Evolutionary conservation across 2,888 invertebrate genomes (phyloP), one percentile per base, ranked within the genome.

Genomic region (Eilema caniola): DNA sequence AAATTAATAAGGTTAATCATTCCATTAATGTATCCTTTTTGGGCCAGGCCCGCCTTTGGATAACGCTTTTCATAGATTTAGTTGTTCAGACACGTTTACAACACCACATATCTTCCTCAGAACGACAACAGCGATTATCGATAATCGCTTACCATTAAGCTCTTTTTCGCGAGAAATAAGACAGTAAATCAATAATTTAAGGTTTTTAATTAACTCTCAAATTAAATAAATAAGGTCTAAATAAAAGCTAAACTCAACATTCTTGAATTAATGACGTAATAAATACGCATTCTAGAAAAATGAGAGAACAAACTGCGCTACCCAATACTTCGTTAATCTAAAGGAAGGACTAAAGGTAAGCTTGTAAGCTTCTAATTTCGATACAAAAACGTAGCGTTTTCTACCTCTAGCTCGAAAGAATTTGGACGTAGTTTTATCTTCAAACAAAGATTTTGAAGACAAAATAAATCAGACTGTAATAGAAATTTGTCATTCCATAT

Each of bases 291-390:
- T 33, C 16, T n/a, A 56, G 56, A 57, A 20, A 68, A 62, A 62
- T 23, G 60, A 37, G 33, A 10, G 56, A 62, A 62, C 53, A 25
- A 68, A 68, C n/a, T 33, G 25, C 56, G 53, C 33, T 62, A 56
- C 62, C 24, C 56, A 68, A 68, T 57, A 68, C 62, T 56, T 62
- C 62, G 56, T 68, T 68, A 62, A 68, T 57, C 67, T 56, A 53
- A 10, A 14, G 11, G 20, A 62, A 25, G 41, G 59, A 8, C 25
- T 16, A 3, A 67, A 60, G 59, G 59, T 60, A 20, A 60, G 59
- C 33, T 59, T 16, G 31, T 66, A 24, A 53, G 67, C 53, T 60
- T 71, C 37, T 33, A 63, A 67, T 71, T 67, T 57, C 64, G 59
- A 66, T 62, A 59, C 56, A 28, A 66, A 66, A 28, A 63, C 20